These are phyloP conservation scores for Spodoptera litura DNA, from an alignment of 1,140 invertebrate species.

Conservation along the genomic window DNA sequence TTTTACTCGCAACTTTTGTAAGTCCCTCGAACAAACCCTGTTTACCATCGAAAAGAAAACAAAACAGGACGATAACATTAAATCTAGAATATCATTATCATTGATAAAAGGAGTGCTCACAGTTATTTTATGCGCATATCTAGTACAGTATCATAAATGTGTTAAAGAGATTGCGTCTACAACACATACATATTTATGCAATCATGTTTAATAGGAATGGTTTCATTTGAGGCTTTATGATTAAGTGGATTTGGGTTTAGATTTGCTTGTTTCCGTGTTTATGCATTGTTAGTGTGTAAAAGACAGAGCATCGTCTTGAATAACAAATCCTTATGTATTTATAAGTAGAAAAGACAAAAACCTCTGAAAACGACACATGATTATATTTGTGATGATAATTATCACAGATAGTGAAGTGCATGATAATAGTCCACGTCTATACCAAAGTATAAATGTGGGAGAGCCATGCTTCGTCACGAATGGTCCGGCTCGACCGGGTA, in stretches of 20 bases:
- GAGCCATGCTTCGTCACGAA: no score
- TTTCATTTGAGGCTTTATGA: slow-evolving; percentile 22
- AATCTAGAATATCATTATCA: slow-evolving; percentile 46
- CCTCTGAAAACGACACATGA: no score
- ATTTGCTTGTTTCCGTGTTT: background rate
- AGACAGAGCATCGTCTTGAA: no score
- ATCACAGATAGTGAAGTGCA: no score
- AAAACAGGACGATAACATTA: slow-evolving; percentile 35
- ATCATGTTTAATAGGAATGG: slow-evolving; percentile 18
- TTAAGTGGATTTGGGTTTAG: slow-evolving; percentile 1
- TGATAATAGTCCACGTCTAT: no score
- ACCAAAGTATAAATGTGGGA: no score
- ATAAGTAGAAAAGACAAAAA: no score
- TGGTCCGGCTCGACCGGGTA: no score
- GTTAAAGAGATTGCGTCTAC: slow-evolving; percentile 29
- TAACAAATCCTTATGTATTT: background rate
- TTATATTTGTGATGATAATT: no score
- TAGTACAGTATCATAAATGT: slow-evolving; percentile 29
- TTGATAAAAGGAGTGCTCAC: slow-evolving; percentile 14
- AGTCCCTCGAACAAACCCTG: background rate
- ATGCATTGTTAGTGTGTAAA: no score
- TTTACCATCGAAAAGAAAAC: slow-evolving; percentile 1
- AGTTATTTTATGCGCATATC: slow-evolving; percentile 43
- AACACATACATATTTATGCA: slow-evolving; percentile 27
- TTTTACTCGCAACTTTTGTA: background rate